A percentile compares a stretch with the other conserved stretches of the same genome.
phyloP scores from a whole-genome alignment of 2,113 vertebrate species.

The Tupaia tana region DNA sequence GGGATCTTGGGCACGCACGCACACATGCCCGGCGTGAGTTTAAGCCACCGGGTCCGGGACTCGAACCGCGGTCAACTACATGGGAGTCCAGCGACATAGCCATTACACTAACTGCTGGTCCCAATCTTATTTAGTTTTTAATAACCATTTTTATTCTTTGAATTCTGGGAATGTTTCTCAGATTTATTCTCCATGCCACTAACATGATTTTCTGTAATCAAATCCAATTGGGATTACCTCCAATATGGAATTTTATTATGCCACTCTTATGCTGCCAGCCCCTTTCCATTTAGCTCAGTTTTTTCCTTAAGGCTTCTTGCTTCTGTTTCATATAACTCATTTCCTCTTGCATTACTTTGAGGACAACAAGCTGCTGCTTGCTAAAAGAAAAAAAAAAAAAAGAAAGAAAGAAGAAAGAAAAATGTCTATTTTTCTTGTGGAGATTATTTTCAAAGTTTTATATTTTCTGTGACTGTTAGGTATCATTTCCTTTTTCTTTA shows the following conservation, averaged over 20 bases:
- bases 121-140: conserved; percentile 8
- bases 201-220: conserved; percentile 66
- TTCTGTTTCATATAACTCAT: conserved; percentile 68
- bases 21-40: too few species aligned
- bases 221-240: conserved; percentile 57
- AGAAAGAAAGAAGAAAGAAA: too few species aligned
- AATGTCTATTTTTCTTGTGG: conserved; percentile 52
- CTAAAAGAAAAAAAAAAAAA: background rate
- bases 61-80: too few species aligned
- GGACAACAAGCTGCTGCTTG: conserved; percentile 72
- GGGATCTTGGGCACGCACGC: too few species aligned
- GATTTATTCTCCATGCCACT: background rate
- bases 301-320: conserved; percentile 60
- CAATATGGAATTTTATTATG: conserved; percentile 72
- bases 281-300: conserved; percentile 56
- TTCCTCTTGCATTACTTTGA: conserved; percentile 74
- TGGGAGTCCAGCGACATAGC: too few species aligned
- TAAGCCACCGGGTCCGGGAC: too few species aligned
- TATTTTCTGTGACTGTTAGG: conserved; percentile 47
- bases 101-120: too few species aligned
- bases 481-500: conserved; percentile 46
- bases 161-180: conserved; percentile 28
- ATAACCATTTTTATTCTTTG: background rate
- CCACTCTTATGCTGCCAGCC: conserved; percentile 42
- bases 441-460: conserved; percentile 63